These are phyloP conservation scores for Suricata suricatta DNA, from an alignment of 2,113 vertebrate genomes.

Conservation along the genomic window DNA sequence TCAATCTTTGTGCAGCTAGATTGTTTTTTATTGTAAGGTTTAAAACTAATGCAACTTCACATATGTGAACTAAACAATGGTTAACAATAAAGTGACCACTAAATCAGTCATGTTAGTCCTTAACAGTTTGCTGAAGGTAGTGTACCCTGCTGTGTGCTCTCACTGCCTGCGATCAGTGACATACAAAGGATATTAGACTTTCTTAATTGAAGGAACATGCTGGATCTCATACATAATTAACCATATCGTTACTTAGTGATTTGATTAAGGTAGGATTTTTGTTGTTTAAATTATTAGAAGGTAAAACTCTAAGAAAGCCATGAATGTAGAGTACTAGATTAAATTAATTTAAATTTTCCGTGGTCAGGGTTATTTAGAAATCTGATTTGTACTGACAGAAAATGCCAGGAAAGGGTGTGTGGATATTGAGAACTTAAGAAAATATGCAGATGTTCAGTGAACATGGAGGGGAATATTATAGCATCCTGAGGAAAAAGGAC, in stretches of 20 bases:
- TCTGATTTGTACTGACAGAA: not conserved
- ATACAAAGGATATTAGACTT: not conserved
- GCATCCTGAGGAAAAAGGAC: not conserved
- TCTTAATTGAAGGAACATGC: not conserved
- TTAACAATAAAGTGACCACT: not conserved
- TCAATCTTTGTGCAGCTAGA: constrained; percentile 7
- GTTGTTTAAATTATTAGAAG: constrained; percentile 20
- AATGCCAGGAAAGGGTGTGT: not conserved
- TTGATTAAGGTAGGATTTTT: not conserved
- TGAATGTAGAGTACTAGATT: not conserved
- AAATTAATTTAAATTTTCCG: constrained; percentile 45
- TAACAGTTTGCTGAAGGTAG: not conserved
- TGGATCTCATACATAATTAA: constrained; percentile 4
- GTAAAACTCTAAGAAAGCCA: not conserved
- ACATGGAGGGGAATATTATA: not conserved
- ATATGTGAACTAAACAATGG: not conserved
- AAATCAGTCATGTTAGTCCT: not conserved
- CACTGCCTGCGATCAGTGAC: not conserved
- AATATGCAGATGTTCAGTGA: not conserved
- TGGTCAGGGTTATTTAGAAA: not conserved
- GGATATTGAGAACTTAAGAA: not conserved
- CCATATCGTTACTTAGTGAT: not conserved
- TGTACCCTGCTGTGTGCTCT: not conserved
- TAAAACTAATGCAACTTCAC: not conserved
- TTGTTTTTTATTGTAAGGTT: not conserved